A percentile compares a stretch with the other conserved stretches of the same genome.
phyloP scores from a whole-genome alignment of 2,113 vertebrate genomes.

The Sylvilagus bachmani region DNA sequence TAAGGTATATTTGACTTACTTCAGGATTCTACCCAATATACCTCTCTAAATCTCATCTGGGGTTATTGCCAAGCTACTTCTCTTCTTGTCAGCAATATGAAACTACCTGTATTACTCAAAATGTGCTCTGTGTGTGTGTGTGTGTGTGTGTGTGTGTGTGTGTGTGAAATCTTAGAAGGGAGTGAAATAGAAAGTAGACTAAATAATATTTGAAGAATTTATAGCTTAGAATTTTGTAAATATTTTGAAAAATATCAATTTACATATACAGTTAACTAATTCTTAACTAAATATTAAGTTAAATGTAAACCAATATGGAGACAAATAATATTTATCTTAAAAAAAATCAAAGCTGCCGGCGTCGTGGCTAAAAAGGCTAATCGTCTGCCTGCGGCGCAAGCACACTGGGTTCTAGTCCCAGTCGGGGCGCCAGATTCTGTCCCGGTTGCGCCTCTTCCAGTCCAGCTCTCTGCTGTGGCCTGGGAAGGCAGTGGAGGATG shows the following conservation, averaged over 20 bases:
- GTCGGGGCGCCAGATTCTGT: too few species aligned
- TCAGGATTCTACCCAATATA: neutral
- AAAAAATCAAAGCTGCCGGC: neutral
- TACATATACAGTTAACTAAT: neutral
- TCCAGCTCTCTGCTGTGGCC: too few species aligned
- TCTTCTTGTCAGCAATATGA: neutral
- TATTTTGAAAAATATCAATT: neutral
- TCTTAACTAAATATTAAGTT: neutral
- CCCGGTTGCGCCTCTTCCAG: too few species aligned
- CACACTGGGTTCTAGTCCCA: too few species aligned
- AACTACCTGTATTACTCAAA: neutral
- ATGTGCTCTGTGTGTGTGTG: neutral
- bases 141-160: neutral
- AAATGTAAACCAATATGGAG: neutral
- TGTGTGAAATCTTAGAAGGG: neutral
- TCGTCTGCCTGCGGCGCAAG: too few species aligned
- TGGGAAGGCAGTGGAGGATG: too few species aligned
- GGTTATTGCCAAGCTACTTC: neutral
- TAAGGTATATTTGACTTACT: neutral
- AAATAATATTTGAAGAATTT: neutral
- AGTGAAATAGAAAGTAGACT: neutral
- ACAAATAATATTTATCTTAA: neutral
- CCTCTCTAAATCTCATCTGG: neutral
- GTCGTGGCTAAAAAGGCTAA: too few species aligned
- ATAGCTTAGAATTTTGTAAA: neutral